phyloP scores from a whole-genome alignment of 1,140 invertebrate genomes.

The Aradophagus sp. region DNA sequence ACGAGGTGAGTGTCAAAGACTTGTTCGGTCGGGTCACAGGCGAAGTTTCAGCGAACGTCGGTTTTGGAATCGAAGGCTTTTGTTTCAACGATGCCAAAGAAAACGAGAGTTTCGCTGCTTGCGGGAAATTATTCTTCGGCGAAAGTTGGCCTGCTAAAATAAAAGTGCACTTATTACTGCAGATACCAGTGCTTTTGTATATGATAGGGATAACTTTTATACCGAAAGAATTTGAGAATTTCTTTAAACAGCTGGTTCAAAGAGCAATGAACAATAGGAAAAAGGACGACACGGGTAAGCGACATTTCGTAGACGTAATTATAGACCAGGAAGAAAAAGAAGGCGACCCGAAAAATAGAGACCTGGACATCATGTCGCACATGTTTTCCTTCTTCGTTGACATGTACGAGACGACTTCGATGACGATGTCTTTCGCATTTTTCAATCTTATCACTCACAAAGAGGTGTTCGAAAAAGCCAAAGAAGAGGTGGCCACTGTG shows the following conservation, averaged over 20 bases:
- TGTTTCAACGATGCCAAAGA: slow-evolving; percentile 46
- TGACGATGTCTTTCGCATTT: slow-evolving; percentile 13
- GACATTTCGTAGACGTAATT: slow-evolving; percentile 31
- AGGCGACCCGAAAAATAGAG: slow-evolving; percentile 1
- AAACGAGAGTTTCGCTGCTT: slow-evolving; percentile 17
- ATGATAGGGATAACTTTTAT: slow-evolving; percentile 4
- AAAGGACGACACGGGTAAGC: neutral
- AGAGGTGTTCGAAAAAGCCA: slow-evolving; percentile 45
- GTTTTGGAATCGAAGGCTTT: slow-evolving; percentile 47
- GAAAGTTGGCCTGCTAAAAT: neutral
- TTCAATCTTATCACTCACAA: slow-evolving; percentile 8
- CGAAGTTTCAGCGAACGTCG: slow-evolving; percentile 34
- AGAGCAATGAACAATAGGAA: slow-evolving; percentile 6
- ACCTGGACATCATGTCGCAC: slow-evolving; percentile 21
- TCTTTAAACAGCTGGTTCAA: slow-evolving; percentile 10
- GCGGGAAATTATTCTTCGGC: slow-evolving; percentile 35
- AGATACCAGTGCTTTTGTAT: slow-evolving; percentile 13
- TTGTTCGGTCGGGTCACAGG: slow-evolving; percentile 56
- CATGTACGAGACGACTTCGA: slow-evolving; percentile 39
- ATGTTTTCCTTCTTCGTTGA: slow-evolving; percentile 53
- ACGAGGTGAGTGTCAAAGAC: slow-evolving; percentile 59
- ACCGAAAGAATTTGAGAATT: slow-evolving; percentile 10
- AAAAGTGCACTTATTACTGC: neutral
- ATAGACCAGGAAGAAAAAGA: slow-evolving; percentile 40
- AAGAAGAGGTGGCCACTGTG: slow-evolving; percentile 27